Evolutionary conservation across 2,888 invertebrate species (phyloP).

Genomic region (Drosophila rellima): DNA sequence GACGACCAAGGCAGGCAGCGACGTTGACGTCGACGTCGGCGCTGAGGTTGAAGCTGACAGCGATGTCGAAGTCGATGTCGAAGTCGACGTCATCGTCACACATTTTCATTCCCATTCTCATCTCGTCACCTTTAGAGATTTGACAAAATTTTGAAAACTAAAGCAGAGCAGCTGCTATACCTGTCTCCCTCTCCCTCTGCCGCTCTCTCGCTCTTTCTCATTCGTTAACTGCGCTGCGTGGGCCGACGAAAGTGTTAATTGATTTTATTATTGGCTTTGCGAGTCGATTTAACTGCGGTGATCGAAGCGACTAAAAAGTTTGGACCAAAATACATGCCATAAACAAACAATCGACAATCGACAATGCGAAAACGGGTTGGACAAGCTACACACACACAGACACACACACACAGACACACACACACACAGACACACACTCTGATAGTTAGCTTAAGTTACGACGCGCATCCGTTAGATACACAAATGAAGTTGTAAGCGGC

Average conservation of each 20-base stretch:
- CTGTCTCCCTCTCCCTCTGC: background rate
- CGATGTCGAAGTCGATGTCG: slow-evolving; percentile 16
- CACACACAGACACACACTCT: background rate
- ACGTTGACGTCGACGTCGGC: slow-evolving; percentile 14
- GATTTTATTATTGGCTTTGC: slow-evolving; percentile 67
- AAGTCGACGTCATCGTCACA: slow-evolving; percentile 21
- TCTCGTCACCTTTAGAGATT: slow-evolving; percentile 37
- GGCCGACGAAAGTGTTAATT: slow-evolving; percentile 79
- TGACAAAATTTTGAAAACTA: slow-evolving; percentile 51
- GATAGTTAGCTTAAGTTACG: slow-evolving; percentile 48
- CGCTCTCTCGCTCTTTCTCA: background rate
- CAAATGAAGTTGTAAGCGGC: slow-evolving; percentile 67
- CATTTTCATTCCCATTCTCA: slow-evolving; percentile 40
- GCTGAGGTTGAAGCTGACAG: slow-evolving; percentile 9
- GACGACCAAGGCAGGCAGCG: slow-evolving; percentile 64
- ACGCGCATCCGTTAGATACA: slow-evolving; percentile 55
- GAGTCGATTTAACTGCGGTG: slow-evolving; percentile 37
- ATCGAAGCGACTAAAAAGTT: slow-evolving; percentile 39
- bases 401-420: background rate
- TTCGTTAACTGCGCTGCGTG: slow-evolving; percentile 49
- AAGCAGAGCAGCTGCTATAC: slow-evolving; percentile 24
- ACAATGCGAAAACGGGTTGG: slow-evolving; percentile 49
- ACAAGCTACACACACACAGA: slow-evolving; percentile 26
- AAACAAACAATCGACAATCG: too few species aligned
- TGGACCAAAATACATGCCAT: background rate